Conservation (phyloP, 1,140 invertebrate genomes). For the Lepidurus apus region DNA sequence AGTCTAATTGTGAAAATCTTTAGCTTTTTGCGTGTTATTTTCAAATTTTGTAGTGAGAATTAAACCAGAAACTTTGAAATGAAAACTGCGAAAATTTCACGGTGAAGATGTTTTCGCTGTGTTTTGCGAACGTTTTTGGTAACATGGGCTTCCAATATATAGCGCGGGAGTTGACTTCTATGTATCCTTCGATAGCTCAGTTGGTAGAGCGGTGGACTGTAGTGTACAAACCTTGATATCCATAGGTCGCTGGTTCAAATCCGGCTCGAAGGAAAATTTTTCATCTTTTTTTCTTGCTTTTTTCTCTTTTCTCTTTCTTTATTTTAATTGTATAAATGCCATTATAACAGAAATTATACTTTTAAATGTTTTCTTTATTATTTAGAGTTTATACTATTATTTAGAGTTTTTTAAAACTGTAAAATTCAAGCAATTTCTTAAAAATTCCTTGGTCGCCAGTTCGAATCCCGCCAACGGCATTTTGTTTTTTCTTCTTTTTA, state of each 20-base stretch:
- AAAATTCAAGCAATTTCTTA: too few species aligned
- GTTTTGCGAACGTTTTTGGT: too few species aligned
- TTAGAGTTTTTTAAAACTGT: too few species aligned
- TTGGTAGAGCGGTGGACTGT: constrained; percentile 82
- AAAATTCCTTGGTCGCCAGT: neutral
- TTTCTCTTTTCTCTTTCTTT: constrained; percentile 30
- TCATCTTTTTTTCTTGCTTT: neutral
- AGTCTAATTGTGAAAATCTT: too few species aligned
- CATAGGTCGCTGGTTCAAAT: constrained; percentile 64
- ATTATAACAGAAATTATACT: neutral
- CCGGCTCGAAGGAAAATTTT: constrained; percentile 57
- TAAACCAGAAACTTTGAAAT: too few species aligned
- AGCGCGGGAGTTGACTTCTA: neutral
- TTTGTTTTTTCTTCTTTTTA: neutral
- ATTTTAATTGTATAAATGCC: neutral
- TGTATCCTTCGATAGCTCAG: constrained; percentile 53
- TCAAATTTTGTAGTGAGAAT: too few species aligned
- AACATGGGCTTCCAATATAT: neutral
- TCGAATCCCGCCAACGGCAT: neutral
- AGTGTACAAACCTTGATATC: constrained; percentile 51
- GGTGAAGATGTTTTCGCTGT: too few species aligned
- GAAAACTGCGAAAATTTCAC: too few species aligned
- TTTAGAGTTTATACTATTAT: too few species aligned
- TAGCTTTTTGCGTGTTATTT: too few species aligned
- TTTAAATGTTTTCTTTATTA: neutral